Evolutionary conservation across 2,888 invertebrate species (phyloP), one percentile per base, ranked within the genome.

Genomic region (Drosophila tanythrix): DNA sequence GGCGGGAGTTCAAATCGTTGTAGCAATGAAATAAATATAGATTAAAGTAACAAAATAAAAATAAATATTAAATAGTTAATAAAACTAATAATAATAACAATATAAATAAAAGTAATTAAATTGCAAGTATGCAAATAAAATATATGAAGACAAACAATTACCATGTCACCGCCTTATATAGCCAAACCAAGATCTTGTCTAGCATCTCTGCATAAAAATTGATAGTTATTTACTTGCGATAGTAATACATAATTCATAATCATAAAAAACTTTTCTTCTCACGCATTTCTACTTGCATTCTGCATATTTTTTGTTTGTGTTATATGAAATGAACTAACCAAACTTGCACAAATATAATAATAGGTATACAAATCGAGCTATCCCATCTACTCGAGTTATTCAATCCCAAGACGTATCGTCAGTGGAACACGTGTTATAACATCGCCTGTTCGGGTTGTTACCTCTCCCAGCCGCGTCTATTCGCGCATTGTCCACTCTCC

Each of bases 331-430:
- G 68, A 76, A 77, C 65, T 75, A 66, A 52, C 11, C 21, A 50
- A 50, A 74, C 73, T 80, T 70, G 76, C 74, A 52, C 55, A 61
- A 65, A 76, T 35, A 75, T 70, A 81, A 75, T 70, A 80, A 69
- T 86, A 93, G 92, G 92, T 92, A 72, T 92, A 92, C 89, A 92
- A 90, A 89, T 80, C 92, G 85, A 91, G 92, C 79, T 93, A 92
- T 73, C 93, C 93, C 62, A 92, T 93, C 79, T 93, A 93, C 87
- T 92, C 93, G 74, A 88, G 90, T 70, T 91, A 91, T 76, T 88
- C 92, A 77, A 81, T 88, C 79, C 93, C 93, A 74, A 92, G 80
- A 68, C 91, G 92, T 53, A 61, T 89, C 59, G 76, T 87, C 62
- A 83, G 83, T 81, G 91, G 93, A 85, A 75, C 90, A 69, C 92